Percentiles rank a stretch among this genome's conserved stretches.
These are phyloP conservation scores for Mnemiopsis leidyi DNA, from an alignment of 37 sponge, comb jelly and placozoan species.

Conservation along the genomic window DNA sequence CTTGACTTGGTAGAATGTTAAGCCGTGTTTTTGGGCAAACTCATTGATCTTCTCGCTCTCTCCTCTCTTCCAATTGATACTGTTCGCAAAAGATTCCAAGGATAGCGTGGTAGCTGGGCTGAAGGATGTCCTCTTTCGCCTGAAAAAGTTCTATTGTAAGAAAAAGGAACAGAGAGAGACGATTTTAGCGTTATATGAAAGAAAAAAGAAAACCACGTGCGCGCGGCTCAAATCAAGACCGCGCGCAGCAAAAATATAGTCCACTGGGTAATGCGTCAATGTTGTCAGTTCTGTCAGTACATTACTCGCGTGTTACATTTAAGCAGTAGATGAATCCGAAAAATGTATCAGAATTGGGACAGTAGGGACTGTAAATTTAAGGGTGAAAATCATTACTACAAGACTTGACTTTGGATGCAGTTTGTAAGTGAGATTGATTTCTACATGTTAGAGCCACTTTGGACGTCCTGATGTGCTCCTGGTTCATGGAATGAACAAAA, in stretches of 20 bases:
- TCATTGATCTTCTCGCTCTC: conserved; percentile 64
- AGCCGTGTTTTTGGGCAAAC: conserved; percentile 57
- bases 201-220: background rate
- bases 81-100: conserved; percentile 48
- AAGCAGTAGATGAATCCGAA: no score
- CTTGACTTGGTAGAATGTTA: conserved; percentile 62
- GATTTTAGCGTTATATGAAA: background rate
- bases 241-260: background rate
- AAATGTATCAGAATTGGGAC: no score
- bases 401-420: no score
- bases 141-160: background rate
- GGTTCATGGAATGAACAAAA: no score
- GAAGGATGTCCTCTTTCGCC: conserved; percentile 52
- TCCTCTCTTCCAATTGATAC: conserved; percentile 46
- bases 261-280: conserved; percentile 6
- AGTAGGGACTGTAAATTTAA: no score
- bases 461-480: no score
- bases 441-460: no score
- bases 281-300: background rate
- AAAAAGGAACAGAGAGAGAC: background rate
- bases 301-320: no score
- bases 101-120: conserved; percentile 57
- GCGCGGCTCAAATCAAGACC: background rate
- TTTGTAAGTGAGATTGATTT: no score
- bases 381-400: no score